phyloP scores from a whole-genome alignment of 2,797 vertebrate genomes.

The Crocodylus rhombifer region DNA sequence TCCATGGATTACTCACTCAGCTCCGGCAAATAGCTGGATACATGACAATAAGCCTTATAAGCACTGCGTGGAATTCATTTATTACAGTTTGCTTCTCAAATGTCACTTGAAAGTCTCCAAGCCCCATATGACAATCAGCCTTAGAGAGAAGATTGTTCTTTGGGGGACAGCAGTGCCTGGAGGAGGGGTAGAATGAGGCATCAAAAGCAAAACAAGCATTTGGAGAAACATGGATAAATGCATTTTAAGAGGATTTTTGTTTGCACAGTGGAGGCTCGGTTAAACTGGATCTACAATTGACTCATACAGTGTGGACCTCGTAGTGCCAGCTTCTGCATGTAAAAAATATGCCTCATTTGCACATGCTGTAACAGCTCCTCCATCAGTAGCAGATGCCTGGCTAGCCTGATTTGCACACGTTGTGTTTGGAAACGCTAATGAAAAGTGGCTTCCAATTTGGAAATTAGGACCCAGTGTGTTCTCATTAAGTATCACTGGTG shows the following conservation, averaged over 20 bases:
- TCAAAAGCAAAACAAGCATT: slow-evolving; percentile 16
- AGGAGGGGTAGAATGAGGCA: background rate
- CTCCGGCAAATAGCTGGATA: background rate
- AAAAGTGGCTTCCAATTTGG: background rate
- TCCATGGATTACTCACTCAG: slow-evolving; percentile 19
- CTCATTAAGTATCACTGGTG: background rate
- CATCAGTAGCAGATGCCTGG: background rate
- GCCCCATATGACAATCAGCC: background rate
- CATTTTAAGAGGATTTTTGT: slow-evolving; percentile 2
- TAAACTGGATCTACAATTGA: background rate
- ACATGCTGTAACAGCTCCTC: background rate
- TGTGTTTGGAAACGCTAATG: background rate
- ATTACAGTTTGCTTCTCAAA: slow-evolving; percentile 43
- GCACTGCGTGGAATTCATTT: slow-evolving; percentile 33
- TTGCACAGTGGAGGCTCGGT: background rate
- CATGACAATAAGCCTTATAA: slow-evolving; percentile 33
- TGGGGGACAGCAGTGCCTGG: slow-evolving; percentile 5
- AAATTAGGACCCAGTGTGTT: background rate
- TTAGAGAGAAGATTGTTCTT: background rate
- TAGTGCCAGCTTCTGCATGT: background rate
- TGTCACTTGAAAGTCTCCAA: slow-evolving; percentile 14
- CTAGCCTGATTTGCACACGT: background rate
- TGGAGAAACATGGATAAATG: background rate
- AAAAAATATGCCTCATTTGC: background rate
- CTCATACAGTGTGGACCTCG: background rate